Percentiles rank a stretch among this genome's conserved stretches.
These are phyloP conservation scores for Idaea dimidiata DNA, from an alignment of 2,888 invertebrate genomes.

Conservation along the genomic window DNA sequence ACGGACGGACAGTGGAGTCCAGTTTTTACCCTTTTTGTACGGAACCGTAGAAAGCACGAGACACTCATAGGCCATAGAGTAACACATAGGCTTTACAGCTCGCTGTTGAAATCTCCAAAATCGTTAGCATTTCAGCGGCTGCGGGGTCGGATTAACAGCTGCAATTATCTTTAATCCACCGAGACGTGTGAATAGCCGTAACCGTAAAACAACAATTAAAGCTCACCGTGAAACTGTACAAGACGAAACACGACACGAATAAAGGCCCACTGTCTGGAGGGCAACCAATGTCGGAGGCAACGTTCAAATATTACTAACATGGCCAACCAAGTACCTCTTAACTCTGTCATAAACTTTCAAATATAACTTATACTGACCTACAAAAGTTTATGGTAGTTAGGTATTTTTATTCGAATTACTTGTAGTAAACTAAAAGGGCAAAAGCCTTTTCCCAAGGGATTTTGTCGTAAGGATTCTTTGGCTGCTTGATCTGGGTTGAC, in stretches of 20 bases:
- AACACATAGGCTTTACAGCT: background rate
- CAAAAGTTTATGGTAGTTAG: constrained; percentile 26
- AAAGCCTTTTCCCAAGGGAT: background rate
- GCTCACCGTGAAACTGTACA: constrained; percentile 24
- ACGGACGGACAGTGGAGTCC: no score
- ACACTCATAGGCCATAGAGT: no score
- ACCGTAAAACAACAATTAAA: constrained; percentile 31
- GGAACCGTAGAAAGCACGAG: no score
- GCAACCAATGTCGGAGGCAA: constrained; percentile 30
- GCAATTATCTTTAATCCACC: constrained; percentile 1
- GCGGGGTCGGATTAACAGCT: background rate
- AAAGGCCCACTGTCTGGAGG: constrained; percentile 33
- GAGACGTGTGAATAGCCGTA: constrained; percentile 17
- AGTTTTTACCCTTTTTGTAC: no score
- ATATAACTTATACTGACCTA: background rate
- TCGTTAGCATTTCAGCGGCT: background rate
- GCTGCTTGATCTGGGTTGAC: background rate
- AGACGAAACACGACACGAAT: constrained; percentile 24
- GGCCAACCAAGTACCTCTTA: background rate
- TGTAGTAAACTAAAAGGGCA: constrained; percentile 18
- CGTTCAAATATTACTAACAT: background rate
- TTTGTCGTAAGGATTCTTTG: background rate
- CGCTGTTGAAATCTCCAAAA: background rate
- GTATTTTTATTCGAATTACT: constrained; percentile 7
- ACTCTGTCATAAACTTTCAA: background rate